A percentile compares a stretch with the other conserved stretches of the same genome.
Conservation (phyloP, 2,797 vertebrate species). For the Trematomus bernacchii region DNA sequence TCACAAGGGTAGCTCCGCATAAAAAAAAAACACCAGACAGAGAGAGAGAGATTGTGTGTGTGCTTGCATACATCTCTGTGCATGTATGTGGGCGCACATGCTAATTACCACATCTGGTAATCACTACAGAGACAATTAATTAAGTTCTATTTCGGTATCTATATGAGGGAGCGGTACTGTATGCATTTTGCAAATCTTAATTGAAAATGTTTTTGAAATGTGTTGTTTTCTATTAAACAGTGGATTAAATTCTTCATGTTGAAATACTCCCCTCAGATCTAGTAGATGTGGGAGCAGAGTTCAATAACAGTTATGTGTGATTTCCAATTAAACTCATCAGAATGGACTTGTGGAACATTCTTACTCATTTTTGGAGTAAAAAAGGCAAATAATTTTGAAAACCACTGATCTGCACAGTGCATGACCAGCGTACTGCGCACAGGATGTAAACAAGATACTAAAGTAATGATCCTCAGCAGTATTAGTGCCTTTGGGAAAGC, state of each 20-base stretch:
- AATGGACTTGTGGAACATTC: background rate
- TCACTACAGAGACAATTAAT: constrained; percentile 73
- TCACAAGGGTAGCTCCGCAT: constrained; percentile 57
- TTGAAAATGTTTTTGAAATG: background rate
- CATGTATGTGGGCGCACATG: constrained; percentile 27
- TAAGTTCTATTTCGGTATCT: constrained; percentile 42
- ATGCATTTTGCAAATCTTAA: constrained; percentile 24
- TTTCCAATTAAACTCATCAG: background rate
- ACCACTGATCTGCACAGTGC: background rate
- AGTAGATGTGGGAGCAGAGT: constrained; percentile 68
- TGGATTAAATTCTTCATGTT: background rate
- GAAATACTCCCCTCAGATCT: background rate
- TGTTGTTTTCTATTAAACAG: constrained; percentile 16
- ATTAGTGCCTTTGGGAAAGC: constrained; percentile 27
- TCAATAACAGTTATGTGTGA: constrained; percentile 36
- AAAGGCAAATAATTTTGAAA: background rate
- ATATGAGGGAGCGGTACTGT: background rate
- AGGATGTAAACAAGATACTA: constrained; percentile 12
- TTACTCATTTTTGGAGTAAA: background rate
- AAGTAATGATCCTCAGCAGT: constrained; percentile 32
- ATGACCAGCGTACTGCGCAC: background rate
- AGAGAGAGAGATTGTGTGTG: constrained; percentile 20
- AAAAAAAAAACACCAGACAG: constrained; percentile 31
- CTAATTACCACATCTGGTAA: constrained; percentile 79
- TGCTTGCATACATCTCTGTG: constrained; percentile 20